phyloP scores from a whole-genome alignment of 1,140 invertebrate genomes.

The Leptonema lineaticorne region DNA sequence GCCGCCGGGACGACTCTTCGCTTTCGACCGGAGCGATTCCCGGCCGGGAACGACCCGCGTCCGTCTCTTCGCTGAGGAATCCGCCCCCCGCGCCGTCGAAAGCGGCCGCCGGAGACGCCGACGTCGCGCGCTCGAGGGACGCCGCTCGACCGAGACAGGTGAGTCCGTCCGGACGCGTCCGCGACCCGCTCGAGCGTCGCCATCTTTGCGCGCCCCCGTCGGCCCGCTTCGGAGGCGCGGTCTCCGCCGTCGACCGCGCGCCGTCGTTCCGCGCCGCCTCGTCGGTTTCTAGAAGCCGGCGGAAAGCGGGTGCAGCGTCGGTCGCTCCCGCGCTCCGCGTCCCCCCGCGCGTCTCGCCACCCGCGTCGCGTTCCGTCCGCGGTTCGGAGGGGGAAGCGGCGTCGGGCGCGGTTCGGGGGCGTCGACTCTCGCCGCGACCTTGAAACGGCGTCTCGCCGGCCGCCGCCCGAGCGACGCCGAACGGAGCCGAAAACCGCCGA shows the following conservation, averaged over 20 bases:
- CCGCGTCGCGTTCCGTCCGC: background rate
- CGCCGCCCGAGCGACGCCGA: background rate
- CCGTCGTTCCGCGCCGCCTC: background rate
- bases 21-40: background rate
- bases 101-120: background rate
- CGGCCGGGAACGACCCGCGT: background rate
- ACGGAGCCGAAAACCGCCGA: too few relatives aligned
- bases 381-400: background rate
- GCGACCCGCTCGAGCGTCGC: background rate
- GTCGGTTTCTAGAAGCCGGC: background rate
- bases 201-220: background rate
- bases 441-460: background rate
- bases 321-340: background rate
- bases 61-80: background rate
- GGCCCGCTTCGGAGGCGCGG: constrained; percentile 10
- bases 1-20: constrained; percentile 46
- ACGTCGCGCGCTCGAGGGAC: background rate
- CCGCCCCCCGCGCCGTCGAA: background rate
- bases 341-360: background rate
- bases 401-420: background rate
- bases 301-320: too few relatives aligned
- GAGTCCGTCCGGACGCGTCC: background rate
- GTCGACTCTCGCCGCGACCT: background rate
- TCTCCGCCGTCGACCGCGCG: constrained; percentile 45
- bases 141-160: background rate